Evolutionary conservation across 2,888 invertebrate species (phyloP).

Genomic region (Andrena bicolor): DNA sequence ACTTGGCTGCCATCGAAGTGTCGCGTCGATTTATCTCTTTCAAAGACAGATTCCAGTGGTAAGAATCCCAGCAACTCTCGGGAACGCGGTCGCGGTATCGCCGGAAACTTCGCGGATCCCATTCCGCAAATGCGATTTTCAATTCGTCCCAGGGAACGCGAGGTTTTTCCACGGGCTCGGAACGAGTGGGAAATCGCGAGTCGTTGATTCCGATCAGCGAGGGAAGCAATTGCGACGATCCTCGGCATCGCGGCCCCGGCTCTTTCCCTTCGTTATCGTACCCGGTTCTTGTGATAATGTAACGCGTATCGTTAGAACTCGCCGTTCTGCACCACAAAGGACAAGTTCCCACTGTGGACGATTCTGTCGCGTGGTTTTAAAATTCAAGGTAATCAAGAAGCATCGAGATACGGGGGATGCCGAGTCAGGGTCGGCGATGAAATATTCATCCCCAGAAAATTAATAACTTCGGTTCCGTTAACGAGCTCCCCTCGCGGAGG

Average conservation of each 20-base stretch:
- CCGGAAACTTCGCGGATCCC: constrained; percentile 35
- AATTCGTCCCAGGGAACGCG: constrained; percentile 5
- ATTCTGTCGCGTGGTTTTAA: not conserved
- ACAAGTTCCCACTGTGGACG: not conserved
- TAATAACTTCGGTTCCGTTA: constrained; percentile 16
- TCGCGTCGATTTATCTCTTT: constrained; percentile 42
- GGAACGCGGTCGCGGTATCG: constrained; percentile 18
- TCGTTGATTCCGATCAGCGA: not conserved
- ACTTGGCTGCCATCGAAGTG: constrained; percentile 11
- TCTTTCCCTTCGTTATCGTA: not conserved
- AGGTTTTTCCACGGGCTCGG: not conserved
- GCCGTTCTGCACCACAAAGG: not conserved
- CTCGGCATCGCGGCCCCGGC: not conserved
- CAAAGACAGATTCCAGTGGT: constrained; percentile 14
- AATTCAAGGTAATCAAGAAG: constrained; percentile 8
- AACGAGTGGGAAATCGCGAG: not conserved
- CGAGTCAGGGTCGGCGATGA: not conserved
- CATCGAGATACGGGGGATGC: not conserved
- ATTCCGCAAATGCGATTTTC: constrained; percentile 27
- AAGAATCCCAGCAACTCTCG: constrained; percentile 15
- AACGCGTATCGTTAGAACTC: not conserved
- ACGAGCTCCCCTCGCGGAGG: constrained; percentile 1
- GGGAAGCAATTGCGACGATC: not conserved
- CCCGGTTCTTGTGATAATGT: not conserved
- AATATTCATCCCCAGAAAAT: constrained; percentile 26